These are phyloP conservation scores for Fragum whitleyi DNA, from an alignment of 2,888 invertebrate genomes.

Conservation along the genomic window DNA sequence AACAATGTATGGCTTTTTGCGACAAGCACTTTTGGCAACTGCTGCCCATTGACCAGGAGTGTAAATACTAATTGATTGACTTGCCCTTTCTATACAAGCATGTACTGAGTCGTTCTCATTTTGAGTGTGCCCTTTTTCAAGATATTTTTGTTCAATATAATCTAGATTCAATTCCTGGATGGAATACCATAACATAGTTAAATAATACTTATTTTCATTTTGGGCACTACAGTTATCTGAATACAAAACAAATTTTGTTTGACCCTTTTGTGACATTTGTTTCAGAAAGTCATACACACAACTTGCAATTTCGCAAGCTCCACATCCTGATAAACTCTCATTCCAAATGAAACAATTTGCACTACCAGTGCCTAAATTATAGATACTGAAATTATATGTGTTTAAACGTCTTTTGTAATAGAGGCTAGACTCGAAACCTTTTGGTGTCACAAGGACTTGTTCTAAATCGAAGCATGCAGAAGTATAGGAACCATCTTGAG, in stretches of 20 bases:
- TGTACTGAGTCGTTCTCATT: background rate
- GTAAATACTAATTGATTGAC: background rate
- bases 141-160: background rate
- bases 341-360: conserved; percentile 45
- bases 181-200: background rate
- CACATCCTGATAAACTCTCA: conserved; percentile 35
- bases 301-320: conserved; percentile 49
- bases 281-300: conserved; percentile 34
- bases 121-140: background rate
- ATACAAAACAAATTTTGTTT: background rate
- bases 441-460: conserved; percentile 38
- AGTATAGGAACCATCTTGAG: background rate
- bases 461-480: conserved; percentile 54
- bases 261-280: conserved; percentile 4
- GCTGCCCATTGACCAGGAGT: background rate
- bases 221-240: background rate
- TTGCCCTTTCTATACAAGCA: background rate
- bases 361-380: conserved; percentile 33
- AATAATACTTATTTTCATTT: background rate
- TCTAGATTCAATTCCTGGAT: background rate
- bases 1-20: background rate
- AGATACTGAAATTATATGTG: conserved; percentile 48
- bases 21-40: background rate
- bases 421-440: conserved; percentile 30
- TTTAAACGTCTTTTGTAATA: conserved; percentile 51